Base-by-base conservation (phyloP, 2,888 invertebrate species). In the Aphelenchoides bicaudatus region DNA sequence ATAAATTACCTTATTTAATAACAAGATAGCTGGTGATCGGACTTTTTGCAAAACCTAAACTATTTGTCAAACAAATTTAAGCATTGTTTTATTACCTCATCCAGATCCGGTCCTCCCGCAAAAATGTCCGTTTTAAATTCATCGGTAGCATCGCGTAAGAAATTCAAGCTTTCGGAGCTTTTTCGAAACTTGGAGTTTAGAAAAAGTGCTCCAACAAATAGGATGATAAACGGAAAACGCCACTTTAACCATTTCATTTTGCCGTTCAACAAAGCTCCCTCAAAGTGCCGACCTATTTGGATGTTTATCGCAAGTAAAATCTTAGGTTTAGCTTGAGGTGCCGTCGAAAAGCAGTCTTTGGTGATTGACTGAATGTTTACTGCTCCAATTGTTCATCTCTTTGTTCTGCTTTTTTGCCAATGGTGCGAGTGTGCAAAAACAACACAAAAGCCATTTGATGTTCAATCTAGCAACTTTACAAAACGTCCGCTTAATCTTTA, bases 401-500 rank as follows among this genome's bases (percentile, higher is more conserved):
- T 43, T n/a, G 43, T 43, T 25, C 23, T 43, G 8, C 23, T 43
- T 10, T 6, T n/a, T n/a, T 43, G 43, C 25, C 43, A 25, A 21
- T n/a, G 8, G 10, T 43, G 43, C 23, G 43, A 43, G 43, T 43
- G 43, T n/a, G 13, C 34, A 16, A 34, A 34, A 16, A 43, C 43
- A 19, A n/a, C 43, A 10, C 43, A 19, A 8, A 6, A 10, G 25
- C 52, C 52, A 10, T 1, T 19, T 21, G 39, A 37, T n/a, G 25
- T 54, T 27, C 55, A 54, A 19, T 19, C 23, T 16, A 16, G 50
- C 19, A 54, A 66, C 50, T 56, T 66, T 25, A 57, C 61, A 6
- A 58, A 70, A 59, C 57, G 69, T 29, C 69, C 65, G 2, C 34
- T 66, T 31, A 66, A 66, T 54, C 55, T 70, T 27, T 66, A 70